These are phyloP conservation scores for Zosterops lateralis DNA, from an alignment of 2,113 vertebrate genomes.

Conservation along the genomic window DNA sequence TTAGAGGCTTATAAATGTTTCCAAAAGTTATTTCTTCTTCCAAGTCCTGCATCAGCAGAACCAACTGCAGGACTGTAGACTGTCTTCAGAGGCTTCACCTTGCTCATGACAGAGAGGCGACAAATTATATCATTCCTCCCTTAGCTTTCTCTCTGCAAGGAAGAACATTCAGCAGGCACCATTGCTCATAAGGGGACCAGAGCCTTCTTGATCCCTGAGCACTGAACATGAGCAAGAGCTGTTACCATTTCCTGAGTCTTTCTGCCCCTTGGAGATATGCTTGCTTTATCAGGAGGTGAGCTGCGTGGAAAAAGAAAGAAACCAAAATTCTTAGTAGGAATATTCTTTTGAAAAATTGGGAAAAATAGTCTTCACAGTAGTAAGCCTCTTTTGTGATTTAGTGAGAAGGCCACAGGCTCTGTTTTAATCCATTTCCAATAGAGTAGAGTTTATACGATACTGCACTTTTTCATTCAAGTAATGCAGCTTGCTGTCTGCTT, in stretches of 20 bases:
- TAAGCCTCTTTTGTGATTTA: background rate
- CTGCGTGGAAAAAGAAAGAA: background rate
- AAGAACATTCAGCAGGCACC: background rate
- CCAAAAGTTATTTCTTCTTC: background rate
- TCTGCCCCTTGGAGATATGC: background rate
- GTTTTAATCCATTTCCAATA: slow-evolving; percentile 35
- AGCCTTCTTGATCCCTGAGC: background rate
- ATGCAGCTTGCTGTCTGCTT: slow-evolving; percentile 13
- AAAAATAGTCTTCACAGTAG: background rate
- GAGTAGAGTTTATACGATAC: background rate
- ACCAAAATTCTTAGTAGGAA: background rate
- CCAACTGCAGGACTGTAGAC: background rate
- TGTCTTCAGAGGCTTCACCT: background rate
- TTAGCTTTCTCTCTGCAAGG: background rate
- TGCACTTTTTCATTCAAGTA: slow-evolving; percentile 43
- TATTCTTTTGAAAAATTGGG: background rate
- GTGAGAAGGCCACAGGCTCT: slow-evolving; percentile 4
- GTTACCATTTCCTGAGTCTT: background rate
- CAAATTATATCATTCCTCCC: background rate
- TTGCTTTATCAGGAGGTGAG: background rate
- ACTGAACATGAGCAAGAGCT: background rate
- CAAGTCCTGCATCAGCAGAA: background rate
- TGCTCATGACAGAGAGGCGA: background rate
- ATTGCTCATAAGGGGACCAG: background rate
- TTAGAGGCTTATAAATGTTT: background rate